Evolutionary conservation across 2,113 vertebrate species (phyloP), one percentile per base, ranked within the genome.

Genomic region (Embiotoca jacksoni): DNA sequence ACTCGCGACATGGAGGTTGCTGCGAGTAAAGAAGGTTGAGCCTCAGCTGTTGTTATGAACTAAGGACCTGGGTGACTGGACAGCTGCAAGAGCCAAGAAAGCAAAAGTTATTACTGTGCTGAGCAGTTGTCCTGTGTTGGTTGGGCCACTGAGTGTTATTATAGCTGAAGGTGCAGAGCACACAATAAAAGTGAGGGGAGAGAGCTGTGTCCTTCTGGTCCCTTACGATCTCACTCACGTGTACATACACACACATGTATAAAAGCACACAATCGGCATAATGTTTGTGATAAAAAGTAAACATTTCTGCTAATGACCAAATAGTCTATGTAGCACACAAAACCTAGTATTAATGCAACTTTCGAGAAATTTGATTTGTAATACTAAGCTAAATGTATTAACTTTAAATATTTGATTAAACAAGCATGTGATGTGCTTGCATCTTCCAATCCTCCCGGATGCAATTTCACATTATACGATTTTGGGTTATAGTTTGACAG

Each of bases 31-130:
- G 59, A 64, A 23, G 73, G 16, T 68, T 87, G 82, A 81, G 73
- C 80, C 83, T 92, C 94, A 95, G 94, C 94, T 95, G 94, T 92
- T 94, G 93, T 95, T 94, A 90, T 93, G 90, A 86, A 87, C 85
- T 13, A 49, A 74, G 58, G 82, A 83, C 83, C 81, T 64, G 81
- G 75, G 71, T 85, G 85, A 89, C 56, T 37, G 71, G 89, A 92
- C 94, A 91, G 91, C 93, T 94, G 94, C 92, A 89, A 59, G 55
- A 62, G 67, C 81, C 81, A 78, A 78, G 81, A 91, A 90, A 91
- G 84, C 80, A 83, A 89, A 90, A 91, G 90, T 91, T 91, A 90
- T 91, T 83, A 86, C 87, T 70, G 65, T 35, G 50, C 69, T 31
- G 73, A 89, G 88, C 92, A 95, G 91, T 94, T 95, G 92, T 89